These are phyloP conservation scores for Sinhomidia bicolor DNA, from an alignment of 2,888 invertebrate genomes.

Conservation along the genomic window DNA sequence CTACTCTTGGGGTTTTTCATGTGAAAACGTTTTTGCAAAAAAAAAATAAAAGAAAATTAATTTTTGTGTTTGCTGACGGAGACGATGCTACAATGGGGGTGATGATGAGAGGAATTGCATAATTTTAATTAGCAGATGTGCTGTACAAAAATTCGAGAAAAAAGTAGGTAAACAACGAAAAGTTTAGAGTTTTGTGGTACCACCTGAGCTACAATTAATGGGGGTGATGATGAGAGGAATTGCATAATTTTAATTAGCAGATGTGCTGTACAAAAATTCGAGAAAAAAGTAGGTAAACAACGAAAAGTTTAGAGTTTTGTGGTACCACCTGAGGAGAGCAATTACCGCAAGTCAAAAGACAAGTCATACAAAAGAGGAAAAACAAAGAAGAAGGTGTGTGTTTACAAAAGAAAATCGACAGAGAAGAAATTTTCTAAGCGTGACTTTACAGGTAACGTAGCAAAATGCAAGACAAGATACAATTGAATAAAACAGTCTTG, in stretches of 20 bases:
- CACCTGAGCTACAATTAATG: too few relatives aligned
- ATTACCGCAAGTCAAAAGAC: not conserved
- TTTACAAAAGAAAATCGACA: not conserved
- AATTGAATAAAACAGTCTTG: not conserved
- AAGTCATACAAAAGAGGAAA: not conserved
- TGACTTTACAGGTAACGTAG: not conserved
- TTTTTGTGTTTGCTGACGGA: not conserved
- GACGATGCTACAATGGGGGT: too few relatives aligned
- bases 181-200: not conserved
- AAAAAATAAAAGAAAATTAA: not conserved
- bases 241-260: not conserved
- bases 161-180: not conserved
- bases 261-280: not conserved
- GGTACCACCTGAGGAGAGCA: not conserved
- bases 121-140: not conserved
- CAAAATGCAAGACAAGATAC: not conserved
- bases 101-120: not conserved
- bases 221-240: not conserved
- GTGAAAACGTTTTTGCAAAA: not conserved
- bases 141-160: not conserved
- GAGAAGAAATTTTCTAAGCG: not conserved
- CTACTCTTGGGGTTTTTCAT: not conserved
- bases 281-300: not conserved
- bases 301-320: not conserved
- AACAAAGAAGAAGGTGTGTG: not conserved